Evolutionary conservation across 2,797 vertebrate species (phyloP), one percentile per base, ranked within the genome.

Genomic region (Hapalemur alaotrensis): DNA sequence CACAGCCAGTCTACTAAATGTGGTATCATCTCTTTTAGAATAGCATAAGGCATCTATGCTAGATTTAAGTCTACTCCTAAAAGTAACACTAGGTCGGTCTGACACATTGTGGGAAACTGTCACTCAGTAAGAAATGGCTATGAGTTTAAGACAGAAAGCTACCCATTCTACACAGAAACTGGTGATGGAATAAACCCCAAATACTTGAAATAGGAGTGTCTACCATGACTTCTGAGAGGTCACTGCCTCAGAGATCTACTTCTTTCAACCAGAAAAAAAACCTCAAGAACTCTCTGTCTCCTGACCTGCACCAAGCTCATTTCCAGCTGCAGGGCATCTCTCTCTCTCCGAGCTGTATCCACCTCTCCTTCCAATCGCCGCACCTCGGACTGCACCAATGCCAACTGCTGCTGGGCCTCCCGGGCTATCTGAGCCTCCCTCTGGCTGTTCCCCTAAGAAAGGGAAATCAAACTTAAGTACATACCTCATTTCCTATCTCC

Each of bases 271-370:
- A 83, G 28, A 50, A 13, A 65, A 22, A 78, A 43, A 1, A 1
- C 30, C 28, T 25, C 2, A 6, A 25, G 38, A 38, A 35, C 6
- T 86, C 93, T 97, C 92, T 48, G 89, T 8, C 50, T 72, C 65
- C 98, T 93, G 28, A 98, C 98, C 98, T 98, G 98, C 63, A 97
- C 98, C 96, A 99, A 89, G 67, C 98, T 98, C 95, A 98, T 98
- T 48, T 99, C 98, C 98, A 98, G 98, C 78, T 98, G 98, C 92
- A 98, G 92, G 0, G 97, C 84, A 0, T 99, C 99, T 84, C 98
- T 98, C 93, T 99, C 99, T 30, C 98, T 96, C 88, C 97, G 97
- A 2, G 93, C 97, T 0, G 97, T 94, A 59, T 99, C 98, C 97
- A 98, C 91, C 20, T 98, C 98, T 2, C 89, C 95, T 83, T 98